Percentiles rank a stretch among this genome's conserved stretches.
Evolutionary conservation across 2,113 vertebrate genomes (phyloP).

Genomic region (Vicugna pacos): DNA sequence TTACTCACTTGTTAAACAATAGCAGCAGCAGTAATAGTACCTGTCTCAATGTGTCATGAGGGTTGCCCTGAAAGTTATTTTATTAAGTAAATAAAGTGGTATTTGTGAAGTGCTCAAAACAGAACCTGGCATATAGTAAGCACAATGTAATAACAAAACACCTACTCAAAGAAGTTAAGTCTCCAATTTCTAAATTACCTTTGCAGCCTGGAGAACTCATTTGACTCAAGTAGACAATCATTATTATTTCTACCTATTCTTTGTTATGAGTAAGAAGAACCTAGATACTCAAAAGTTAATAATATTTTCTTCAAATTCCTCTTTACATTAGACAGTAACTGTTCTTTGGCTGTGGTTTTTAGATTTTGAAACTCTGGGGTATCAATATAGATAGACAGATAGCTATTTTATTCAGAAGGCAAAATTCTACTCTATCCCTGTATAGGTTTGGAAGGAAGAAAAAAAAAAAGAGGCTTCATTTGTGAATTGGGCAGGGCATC

Average conservation of each 20-base stretch:
- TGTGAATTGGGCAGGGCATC: not conserved
- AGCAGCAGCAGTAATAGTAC: not conserved
- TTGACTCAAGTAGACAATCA: not conserved
- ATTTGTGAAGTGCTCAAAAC: not conserved
- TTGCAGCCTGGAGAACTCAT: not conserved
- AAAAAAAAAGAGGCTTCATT: not conserved
- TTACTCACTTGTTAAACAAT: not conserved
- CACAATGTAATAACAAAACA: not conserved
- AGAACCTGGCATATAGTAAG: not conserved
- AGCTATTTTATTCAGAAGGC: not conserved
- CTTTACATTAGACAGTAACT: not conserved
- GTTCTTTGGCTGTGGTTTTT: not conserved
- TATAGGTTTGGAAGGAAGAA: too few relatives aligned
- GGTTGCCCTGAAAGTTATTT: not conserved
- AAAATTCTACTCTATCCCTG: not conserved
- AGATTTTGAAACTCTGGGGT: not conserved
- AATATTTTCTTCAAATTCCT: constrained; percentile 3
- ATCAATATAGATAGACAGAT: not conserved
- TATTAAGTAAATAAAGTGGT: not conserved
- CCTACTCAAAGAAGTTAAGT: not conserved
- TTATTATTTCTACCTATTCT: not conserved
- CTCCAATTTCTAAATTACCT: not conserved
- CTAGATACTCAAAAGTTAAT: too few relatives aligned
- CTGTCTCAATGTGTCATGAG: not conserved
- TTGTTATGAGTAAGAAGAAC: not conserved